Conservation (phyloP, 2,888 invertebrate genomes). For the Sphecodes monilicornis region DNA sequence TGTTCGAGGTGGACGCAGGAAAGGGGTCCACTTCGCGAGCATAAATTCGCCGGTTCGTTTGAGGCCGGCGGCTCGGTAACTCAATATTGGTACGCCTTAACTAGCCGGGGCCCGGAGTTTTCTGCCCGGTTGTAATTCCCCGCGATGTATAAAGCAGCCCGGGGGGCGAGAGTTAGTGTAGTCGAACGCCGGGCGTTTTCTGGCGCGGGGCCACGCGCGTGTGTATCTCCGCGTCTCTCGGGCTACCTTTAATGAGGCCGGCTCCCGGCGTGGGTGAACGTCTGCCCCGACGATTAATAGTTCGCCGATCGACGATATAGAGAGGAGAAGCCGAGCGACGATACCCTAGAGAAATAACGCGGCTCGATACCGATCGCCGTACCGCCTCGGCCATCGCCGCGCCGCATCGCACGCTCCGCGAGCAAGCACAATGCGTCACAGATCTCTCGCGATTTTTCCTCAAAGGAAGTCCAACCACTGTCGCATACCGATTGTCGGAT, state of each 20-base stretch:
- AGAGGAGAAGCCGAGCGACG: slow-evolving; percentile 54
- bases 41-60: slow-evolving; percentile 74
- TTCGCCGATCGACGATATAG: slow-evolving; percentile 58
- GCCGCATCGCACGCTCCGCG: not conserved
- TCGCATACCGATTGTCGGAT: not conserved
- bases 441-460: slow-evolving; percentile 1
- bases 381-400: slow-evolving; percentile 10
- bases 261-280: slow-evolving; percentile 76
- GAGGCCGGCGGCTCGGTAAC: slow-evolving; percentile 72
- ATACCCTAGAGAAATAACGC: slow-evolving; percentile 64
- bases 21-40: slow-evolving; percentile 41
- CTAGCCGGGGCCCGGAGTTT: slow-evolving; percentile 53
- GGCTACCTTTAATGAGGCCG: slow-evolving; percentile 75
- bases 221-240: slow-evolving; percentile 56
- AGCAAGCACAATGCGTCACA: slow-evolving; percentile 11
- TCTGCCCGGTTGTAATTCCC: slow-evolving; percentile 46
- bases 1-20: slow-evolving; percentile 10
- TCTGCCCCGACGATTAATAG: slow-evolving; percentile 73
- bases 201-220: slow-evolving; percentile 48
- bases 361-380: slow-evolving; percentile 66
- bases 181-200: slow-evolving; percentile 29
- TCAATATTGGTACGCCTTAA: slow-evolving; percentile 73
- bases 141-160: slow-evolving; percentile 49
- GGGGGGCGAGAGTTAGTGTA: slow-evolving; percentile 31
- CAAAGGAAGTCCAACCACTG: not conserved